Base-by-base conservation (phyloP, 1,140 invertebrate genomes). In the Akabosia matsudoensis region DNA sequence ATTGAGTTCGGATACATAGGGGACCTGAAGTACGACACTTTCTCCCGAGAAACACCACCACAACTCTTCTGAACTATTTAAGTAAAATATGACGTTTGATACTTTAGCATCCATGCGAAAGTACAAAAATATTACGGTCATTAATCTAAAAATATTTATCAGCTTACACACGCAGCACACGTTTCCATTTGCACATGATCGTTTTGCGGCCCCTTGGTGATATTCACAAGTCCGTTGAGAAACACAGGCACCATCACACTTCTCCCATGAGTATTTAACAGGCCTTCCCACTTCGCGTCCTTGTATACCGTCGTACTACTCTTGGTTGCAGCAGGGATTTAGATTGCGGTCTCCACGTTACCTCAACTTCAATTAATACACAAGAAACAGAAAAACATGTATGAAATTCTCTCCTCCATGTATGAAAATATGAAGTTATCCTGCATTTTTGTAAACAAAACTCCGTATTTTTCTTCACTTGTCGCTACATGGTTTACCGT, bases 21-120 rank as follows among this genome's bases (percentile, higher is more conserved):
- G 0, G 84, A 84, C 67, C 81, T 76, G 56, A 85, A 82, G 73
- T 83, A 85, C 0, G 83, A 82, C 0, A 84, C 76, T 74, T 79
- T 79, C 76, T 84, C 82, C 16, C 70, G 51, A 0, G 84, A 82
- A 0, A 81, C 74, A 72, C 84, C 84, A 16, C 83, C 83, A 75
- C 84, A 85, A 0, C 82, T 80, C 18, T 82, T 76, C 30, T 83
- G 72, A 78, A 84, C 84, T 85, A 76, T 10, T n/a, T n/a, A n/a
- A 56, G 24, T 56, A 16, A 45, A 10, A 45, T 45, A 10, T 45
- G 37, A 45, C 37, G 18, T 56, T 13, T 56, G 10, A 56, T 56
- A 22, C 7, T n/a, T n/a, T 24, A 7, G 54, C 54, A 56, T n/a
- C n/a, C 4, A 13, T 13, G 22, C 7, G 4, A 56, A 56, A 56